Conservation (phyloP, 2,113 vertebrate genomes). For the Rhinoptilus africanus region DNA sequence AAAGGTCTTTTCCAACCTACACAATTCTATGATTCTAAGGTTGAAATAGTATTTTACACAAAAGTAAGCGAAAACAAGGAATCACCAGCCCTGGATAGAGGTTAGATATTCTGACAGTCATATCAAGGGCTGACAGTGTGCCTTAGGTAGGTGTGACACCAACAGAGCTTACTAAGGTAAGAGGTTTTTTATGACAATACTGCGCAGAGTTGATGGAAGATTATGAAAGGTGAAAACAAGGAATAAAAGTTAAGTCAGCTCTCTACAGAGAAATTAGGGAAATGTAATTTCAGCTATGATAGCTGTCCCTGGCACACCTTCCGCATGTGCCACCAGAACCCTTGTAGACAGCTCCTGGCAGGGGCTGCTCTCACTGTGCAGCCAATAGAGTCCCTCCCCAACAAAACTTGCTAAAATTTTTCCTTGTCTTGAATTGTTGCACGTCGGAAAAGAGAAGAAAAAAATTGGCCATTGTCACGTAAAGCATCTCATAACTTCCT, state of each 20-base stretch:
- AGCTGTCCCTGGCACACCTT: fast-evolving
- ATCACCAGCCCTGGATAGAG: background rate
- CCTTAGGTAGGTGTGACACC: background rate
- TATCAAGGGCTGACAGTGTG: background rate
- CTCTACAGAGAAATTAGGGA: background rate
- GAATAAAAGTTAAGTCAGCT: background rate
- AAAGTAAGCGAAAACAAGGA: background rate
- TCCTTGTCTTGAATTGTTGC: background rate
- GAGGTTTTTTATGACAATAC: background rate
- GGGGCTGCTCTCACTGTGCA: background rate
- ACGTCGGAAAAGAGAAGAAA: background rate
- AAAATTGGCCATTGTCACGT: background rate
- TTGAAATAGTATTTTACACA: background rate
- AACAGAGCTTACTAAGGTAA: background rate
- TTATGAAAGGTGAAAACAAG: background rate
- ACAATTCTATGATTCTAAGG: background rate
- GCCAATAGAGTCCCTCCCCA: background rate
- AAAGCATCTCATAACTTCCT: background rate
- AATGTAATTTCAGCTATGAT: background rate
- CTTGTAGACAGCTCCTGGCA: background rate
- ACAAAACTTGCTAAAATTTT: background rate
- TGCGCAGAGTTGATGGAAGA: background rate
- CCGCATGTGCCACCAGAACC: background rate
- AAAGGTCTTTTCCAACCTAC: background rate
- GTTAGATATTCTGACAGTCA: background rate